Base-by-base conservation (phyloP, 1,140 invertebrate species). In the Centruroides sculpturatus region DNA sequence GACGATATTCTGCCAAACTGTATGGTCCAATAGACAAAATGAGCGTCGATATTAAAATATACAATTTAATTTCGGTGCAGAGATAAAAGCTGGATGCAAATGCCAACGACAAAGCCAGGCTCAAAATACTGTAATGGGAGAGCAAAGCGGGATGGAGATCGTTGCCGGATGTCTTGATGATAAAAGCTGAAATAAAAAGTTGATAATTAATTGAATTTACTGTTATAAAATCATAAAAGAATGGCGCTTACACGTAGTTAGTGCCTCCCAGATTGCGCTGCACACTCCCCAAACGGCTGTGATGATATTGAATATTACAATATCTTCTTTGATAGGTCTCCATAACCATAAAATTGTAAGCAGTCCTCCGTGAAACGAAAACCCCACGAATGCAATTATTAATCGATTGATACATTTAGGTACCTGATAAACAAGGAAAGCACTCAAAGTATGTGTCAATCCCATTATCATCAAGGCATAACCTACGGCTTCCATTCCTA, bases 251-350 rank as follows among this genome's bases (percentile, higher is more conserved):
- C 75, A 74, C 59, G 75, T 73, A 5, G 71, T 74, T 59, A 76
- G 71, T 0, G 75, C 76, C 61, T 76, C 73, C 75, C 74, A 76
- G 11, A 77, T 74, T 35, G 75, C 74, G 57, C 75, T 73, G 64
- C 74, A 76, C 1, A 77, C 64, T 5, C 74, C 75, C 60, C 75
- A 69, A 61, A 73, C 73, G 6, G 69, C 72, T 23, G 75, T 68
- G 6, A 76, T 71, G 11, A 77, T 74, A 61, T 74, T 76, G 66
- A 76, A 77, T 56, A 76, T 73, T 6, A 74, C 72, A 3, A 74
- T 66, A 63, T 76, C 75, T 49, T 69, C 67, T 1, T 66, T 63
- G 34, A 66, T 64, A 7, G 75, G 75, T 12, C 68, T 69, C 75
- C 75, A 76, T 51, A 75, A 60, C 68, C 70, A 71, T 13, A 76